A percentile compares a stretch with the other conserved stretches of the same genome.
Conservation (phyloP, 2,888 invertebrate species). For the Watsonalla binaria region DNA sequence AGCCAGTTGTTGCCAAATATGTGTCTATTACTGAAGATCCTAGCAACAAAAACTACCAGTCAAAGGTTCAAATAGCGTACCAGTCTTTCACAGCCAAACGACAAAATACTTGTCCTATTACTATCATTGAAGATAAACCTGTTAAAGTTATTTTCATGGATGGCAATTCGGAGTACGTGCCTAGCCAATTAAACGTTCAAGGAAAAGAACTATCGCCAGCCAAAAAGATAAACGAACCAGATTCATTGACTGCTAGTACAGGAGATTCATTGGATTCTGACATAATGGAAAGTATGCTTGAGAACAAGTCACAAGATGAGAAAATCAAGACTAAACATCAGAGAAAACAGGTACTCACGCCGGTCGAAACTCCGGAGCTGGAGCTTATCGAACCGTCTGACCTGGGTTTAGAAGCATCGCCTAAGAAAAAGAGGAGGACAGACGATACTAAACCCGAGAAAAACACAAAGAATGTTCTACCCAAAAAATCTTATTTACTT, state of each 20-base stretch:
- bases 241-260: constrained; percentile 31
- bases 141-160: constrained; percentile 69
- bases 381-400: constrained; percentile 68
- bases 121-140: constrained; percentile 69
- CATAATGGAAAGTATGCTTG: constrained; percentile 40
- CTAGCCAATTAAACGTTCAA: constrained; percentile 53
- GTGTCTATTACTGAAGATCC: constrained; percentile 35
- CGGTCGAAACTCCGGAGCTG: constrained; percentile 64
- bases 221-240: constrained; percentile 38
- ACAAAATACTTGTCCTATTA: constrained; percentile 54
- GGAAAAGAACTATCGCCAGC: constrained; percentile 57
- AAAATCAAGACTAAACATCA: constrained; percentile 67
- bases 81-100: constrained; percentile 62
- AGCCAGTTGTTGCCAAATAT: constrained; percentile 27
- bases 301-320: constrained; percentile 47
- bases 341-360: constrained; percentile 71
- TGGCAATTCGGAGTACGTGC: constrained; percentile 41
- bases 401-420: constrained; percentile 51
- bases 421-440: constrained; percentile 59
- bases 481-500: constrained; percentile 65
- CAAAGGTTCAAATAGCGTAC: constrained; percentile 65
- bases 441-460: constrained; percentile 57
- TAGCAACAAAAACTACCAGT: constrained; percentile 53
- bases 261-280: constrained; percentile 58
- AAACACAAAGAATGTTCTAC: constrained; percentile 45